Evolutionary conservation across 2,113 vertebrate genomes (phyloP), one percentile per base, ranked within the genome.

Genomic region (Piaya cayana): DNA sequence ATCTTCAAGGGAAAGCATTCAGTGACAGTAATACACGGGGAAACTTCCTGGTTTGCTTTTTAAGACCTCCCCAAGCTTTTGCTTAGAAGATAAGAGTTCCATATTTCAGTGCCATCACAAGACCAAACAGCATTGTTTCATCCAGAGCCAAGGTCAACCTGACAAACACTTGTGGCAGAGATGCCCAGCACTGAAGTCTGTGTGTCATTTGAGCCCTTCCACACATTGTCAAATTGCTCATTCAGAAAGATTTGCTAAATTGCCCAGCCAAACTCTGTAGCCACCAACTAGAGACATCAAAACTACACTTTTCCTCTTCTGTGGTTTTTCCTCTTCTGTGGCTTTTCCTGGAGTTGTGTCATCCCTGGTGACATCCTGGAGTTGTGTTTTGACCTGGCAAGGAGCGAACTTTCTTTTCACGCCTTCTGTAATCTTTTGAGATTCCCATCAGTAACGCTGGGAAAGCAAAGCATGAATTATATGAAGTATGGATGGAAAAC

Each of bases 351-450:
- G 64, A 89, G 29, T 50, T 84, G 56, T 59, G 7, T 14, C 83
- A 34, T 67, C 60, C 20, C 22, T 79, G 56, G 72, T 25, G 3
- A 5, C 39, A 39, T 39, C 39, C 39, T 39, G 39, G 39, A 39
- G 39, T 39, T 39, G 55, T 58, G 22, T 63, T 91, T 84, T 87
- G 56, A 84, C 52, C 45, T 78, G 69, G n/a, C 65, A 86, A 70
- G 34, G 22, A 86, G 39, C 21, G 68, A 87, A 11, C 17, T 82
- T 79, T 85, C 67, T 94, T 80, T 92, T 93, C n/a, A 64, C 69
- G 15, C 36, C 27, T 80, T 82, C 55, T 76, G 58, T 68, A 36
- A 32, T 74, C 45, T 74, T 90, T 93, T 77, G 50, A 82, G 53
- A 88, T 82, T 85, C 79, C n/a, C 27, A 62, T 80, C 70, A 89